A percentile compares a stretch with the other conserved stretches of the same genome.
Conservation (phyloP, 2,113 vertebrate species). For the Equus przewalskii region DNA sequence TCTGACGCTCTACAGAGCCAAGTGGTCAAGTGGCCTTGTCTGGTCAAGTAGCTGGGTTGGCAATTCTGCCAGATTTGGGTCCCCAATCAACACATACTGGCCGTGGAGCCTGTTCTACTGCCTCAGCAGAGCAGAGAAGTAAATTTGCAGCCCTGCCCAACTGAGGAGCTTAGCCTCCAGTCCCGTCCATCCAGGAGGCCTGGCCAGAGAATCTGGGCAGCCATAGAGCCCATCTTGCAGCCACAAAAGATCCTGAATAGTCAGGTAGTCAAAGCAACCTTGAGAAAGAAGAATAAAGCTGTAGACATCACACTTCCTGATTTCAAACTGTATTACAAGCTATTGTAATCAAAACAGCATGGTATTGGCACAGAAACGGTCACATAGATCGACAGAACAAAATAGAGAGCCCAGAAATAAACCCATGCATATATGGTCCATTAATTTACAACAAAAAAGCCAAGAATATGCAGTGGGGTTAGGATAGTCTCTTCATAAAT, state of each 20-base stretch:
- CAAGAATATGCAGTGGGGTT: too few relatives aligned
- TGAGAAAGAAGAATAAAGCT: not conserved
- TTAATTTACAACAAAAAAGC: too few relatives aligned
- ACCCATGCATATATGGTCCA: not conserved
- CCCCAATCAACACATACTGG: not conserved
- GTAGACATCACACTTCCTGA: not conserved
- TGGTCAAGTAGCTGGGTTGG: not conserved
- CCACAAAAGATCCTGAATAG: not conserved
- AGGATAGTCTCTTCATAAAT: too few relatives aligned
- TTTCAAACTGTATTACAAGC: not conserved
- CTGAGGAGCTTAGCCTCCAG: not conserved
- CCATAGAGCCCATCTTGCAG: not conserved
- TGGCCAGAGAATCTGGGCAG: not conserved
- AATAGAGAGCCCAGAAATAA: not conserved
- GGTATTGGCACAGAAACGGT: not conserved
- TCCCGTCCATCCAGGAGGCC: not conserved
- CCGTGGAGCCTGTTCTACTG: not conserved
- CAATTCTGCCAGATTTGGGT: not conserved
- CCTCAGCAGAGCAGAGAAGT: not conserved
- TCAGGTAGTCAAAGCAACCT: not conserved
- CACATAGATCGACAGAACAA: not conserved
- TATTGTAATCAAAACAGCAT: not conserved
- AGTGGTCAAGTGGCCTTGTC: not conserved
- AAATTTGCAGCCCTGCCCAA: not conserved
- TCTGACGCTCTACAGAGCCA: not conserved